These are phyloP conservation scores for Lemur catta DNA, from an alignment of 2,797 vertebrate genomes.

Conservation along the genomic window DNA sequence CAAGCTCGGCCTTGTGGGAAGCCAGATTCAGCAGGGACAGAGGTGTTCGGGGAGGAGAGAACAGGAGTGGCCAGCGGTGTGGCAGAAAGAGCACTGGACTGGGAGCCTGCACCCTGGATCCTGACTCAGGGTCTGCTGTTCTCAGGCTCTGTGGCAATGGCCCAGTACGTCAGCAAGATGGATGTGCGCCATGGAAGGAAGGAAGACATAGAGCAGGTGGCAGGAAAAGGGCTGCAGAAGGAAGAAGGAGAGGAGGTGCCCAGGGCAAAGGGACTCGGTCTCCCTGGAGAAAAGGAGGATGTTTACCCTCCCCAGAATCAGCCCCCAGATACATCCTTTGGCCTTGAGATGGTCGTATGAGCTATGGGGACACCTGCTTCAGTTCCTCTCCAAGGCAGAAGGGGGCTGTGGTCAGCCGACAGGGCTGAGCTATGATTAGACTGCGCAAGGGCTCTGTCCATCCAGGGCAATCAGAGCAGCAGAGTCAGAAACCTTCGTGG, in stretches of 20 bases:
- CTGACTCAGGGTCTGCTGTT: background rate
- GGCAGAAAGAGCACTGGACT: background rate
- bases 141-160: background rate
- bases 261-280: background rate
- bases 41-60: background rate
- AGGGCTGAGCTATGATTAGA: background rate
- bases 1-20: rapidly evolving
- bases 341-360: background rate
- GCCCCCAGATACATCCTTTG: background rate
- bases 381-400: background rate
- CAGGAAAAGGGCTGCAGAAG: background rate
- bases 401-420: background rate
- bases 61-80: rapidly evolving
- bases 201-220: background rate
- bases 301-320: background rate
- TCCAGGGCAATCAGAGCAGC: background rate
- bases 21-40: too few relatives aligned
- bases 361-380: background rate
- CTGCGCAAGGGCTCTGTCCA: background rate
- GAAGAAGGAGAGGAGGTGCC: background rate
- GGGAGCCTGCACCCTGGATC: background rate
- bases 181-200: background rate
- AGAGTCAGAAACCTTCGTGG: background rate
- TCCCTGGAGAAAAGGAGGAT: background rate
- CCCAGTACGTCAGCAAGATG: background rate